Conservation (phyloP, 2,113 vertebrate species). For the Perccottus glenii region DNA sequence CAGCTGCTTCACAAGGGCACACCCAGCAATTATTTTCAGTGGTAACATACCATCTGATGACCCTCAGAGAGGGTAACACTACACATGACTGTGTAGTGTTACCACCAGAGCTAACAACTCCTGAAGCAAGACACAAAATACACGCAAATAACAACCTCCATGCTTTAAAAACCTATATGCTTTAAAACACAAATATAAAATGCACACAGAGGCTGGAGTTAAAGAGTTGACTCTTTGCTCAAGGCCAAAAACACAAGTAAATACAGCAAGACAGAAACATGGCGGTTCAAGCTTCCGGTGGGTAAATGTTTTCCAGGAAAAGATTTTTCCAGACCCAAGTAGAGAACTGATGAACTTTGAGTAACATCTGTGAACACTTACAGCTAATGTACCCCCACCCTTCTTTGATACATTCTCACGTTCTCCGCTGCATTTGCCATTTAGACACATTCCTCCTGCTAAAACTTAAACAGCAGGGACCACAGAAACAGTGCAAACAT, state of each 20-base stretch:
- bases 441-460: constrained; percentile 80
- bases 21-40: constrained; percentile 79
- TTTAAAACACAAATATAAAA: constrained; percentile 15
- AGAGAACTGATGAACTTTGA: constrained; percentile 74
- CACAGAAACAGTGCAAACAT: constrained; percentile 79
- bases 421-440: constrained; percentile 74
- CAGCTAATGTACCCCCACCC: constrained; percentile 69
- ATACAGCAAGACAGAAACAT: constrained; percentile 61
- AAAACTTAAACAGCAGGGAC: constrained; percentile 72
- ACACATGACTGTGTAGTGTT: constrained; percentile 41
- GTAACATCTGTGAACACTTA: constrained; percentile 83
- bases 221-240: constrained; percentile 49
- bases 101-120: constrained; percentile 19
- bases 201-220: constrained; percentile 28
- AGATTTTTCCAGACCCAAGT: constrained; percentile 63
- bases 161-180: constrained; percentile 9
- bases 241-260: constrained; percentile 67
- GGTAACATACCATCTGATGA: constrained; percentile 71
- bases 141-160: constrained; percentile 4
- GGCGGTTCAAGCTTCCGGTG: constrained; percentile 53
- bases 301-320: constrained; percentile 68
- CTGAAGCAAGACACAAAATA: constrained; percentile 19
- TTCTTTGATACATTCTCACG: constrained; percentile 68
- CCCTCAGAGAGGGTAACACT: constrained; percentile 53
- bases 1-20: constrained; percentile 79